Evolutionary conservation across 2,113 vertebrate genomes (phyloP).

Genomic region (Greenwoodochromis staneri): DNA sequence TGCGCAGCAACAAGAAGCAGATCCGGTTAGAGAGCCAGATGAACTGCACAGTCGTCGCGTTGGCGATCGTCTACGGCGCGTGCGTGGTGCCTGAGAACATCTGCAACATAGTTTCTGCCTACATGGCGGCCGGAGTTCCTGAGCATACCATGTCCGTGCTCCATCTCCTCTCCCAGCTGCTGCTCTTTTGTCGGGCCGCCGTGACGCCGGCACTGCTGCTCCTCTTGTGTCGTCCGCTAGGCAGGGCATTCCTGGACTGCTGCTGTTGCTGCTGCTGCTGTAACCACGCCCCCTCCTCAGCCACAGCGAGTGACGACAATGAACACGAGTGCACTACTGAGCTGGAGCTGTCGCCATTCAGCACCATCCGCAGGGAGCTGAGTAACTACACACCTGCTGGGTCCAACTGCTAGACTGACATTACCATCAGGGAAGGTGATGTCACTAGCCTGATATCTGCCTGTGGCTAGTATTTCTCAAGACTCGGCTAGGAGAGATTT

Average conservation of each 20-base stretch:
- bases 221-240: constrained; percentile 92
- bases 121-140: constrained; percentile 91
- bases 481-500: constrained; percentile 15
- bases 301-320: constrained; percentile 91
- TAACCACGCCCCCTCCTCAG: constrained; percentile 79
- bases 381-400: constrained; percentile 91
- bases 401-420: constrained; percentile 81
- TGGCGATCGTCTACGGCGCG: constrained; percentile 94
- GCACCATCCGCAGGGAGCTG: constrained; percentile 91
- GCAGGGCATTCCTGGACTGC: constrained; percentile 92
- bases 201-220: constrained; percentile 93
- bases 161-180: constrained; percentile 90
- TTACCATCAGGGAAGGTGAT: constrained; percentile 2
- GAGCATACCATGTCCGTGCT: constrained; percentile 89
- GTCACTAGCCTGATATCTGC: background rate
- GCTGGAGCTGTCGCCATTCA: constrained; percentile 95
- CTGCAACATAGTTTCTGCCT: constrained; percentile 94
- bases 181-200: constrained; percentile 93
- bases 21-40: constrained; percentile 97
- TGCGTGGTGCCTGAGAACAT: constrained; percentile 97
- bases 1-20: constrained; percentile 90
- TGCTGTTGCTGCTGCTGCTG: constrained; percentile 94
- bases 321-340: constrained; percentile 96
- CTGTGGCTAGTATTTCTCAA: constrained; percentile 17
- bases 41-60: constrained; percentile 95